Evolutionary conservation across 2,888 invertebrate species (phyloP), one percentile per base, ranked within the genome.

Genomic region (Limnephilus lunatus): DNA sequence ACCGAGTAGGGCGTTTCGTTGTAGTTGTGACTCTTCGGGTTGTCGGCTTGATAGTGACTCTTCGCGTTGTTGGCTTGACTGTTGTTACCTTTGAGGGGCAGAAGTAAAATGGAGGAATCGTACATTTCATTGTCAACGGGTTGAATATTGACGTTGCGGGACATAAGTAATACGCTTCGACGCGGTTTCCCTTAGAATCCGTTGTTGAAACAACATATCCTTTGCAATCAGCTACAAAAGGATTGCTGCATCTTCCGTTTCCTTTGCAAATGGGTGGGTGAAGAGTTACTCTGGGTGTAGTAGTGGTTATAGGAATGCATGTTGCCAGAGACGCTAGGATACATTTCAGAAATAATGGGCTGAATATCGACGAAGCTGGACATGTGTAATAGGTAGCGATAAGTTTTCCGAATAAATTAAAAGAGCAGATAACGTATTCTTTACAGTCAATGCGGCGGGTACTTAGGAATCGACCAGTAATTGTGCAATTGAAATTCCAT

Each of bases 401-500:
- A 30, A 88, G 0, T 7, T 4, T 30, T 44, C 25, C 25, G 3
- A 25, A 15, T 31, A 7, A 53, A 53, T 68, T 88, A 4, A 25
- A 48, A 53, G n/a, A 15, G 11, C 88, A 88, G 11, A 88, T 11
- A 15, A 88, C 68, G 32, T 88, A 88, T 68, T 68, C 88, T 68
- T 53, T 25, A 88, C 88, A 88, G 35, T 88, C 68, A 2, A 15
- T 11, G 14, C 53, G 25, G 31, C 48, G 68, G 15, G 48, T n/a
- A 88, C 68, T 68, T 53, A 32, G 30, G 53, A 88, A 88, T 9
- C 88, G 30, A 53, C 88, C 88, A 31, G 30, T 14, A 15, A 25
- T 32, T 68, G 30, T n/a, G 53, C 88, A 88, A 31, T 30, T 53
- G 48, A 53, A 53, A 83, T 25, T 80, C 44, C 80, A 39, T 87